phyloP scores from a whole-genome alignment of 1,140 invertebrate species.

The Platyura marginata region DNA sequence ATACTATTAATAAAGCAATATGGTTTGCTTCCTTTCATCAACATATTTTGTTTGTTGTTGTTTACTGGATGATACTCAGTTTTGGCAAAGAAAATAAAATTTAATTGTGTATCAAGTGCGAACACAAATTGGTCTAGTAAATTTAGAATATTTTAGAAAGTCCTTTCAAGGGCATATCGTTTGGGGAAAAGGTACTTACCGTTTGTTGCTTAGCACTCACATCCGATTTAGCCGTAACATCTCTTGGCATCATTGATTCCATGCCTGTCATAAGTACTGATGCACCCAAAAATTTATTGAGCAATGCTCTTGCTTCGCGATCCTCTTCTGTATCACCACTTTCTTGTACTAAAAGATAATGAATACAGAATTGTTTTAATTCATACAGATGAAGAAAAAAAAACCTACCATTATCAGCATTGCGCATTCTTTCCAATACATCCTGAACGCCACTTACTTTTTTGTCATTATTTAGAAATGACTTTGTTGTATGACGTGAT shows the following conservation, averaged over 20 bases:
- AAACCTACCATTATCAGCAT: constrained; percentile 40
- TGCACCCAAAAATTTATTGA: constrained; percentile 63
- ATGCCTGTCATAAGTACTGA: constrained; percentile 47
- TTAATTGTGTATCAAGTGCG: too few relatives aligned
- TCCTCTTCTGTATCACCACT: constrained; percentile 42
- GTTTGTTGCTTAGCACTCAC: neutral
- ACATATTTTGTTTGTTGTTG: too few relatives aligned
- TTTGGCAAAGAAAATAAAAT: too few relatives aligned
- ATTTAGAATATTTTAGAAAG: too few relatives aligned
- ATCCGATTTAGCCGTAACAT: neutral
- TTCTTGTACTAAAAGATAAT: constrained; percentile 27
- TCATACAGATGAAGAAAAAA: neutral
- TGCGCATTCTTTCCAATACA: constrained; percentile 52
- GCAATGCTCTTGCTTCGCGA: constrained; percentile 44
- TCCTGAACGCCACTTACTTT: constrained; percentile 51
- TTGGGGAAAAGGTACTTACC: too few relatives aligned
- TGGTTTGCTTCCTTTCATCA: too few relatives aligned
- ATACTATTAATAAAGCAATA: too few relatives aligned
- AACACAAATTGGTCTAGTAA: too few relatives aligned
- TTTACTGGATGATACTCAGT: too few relatives aligned
- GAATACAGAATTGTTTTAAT: neutral
- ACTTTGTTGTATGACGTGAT: constrained; percentile 16
- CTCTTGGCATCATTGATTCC: constrained; percentile 14
- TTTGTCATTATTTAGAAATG: constrained; percentile 43
- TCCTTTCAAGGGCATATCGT: too few relatives aligned